Base-by-base conservation (phyloP, 2,888 invertebrate genomes). In the Cheilosia vulpina region DNA sequence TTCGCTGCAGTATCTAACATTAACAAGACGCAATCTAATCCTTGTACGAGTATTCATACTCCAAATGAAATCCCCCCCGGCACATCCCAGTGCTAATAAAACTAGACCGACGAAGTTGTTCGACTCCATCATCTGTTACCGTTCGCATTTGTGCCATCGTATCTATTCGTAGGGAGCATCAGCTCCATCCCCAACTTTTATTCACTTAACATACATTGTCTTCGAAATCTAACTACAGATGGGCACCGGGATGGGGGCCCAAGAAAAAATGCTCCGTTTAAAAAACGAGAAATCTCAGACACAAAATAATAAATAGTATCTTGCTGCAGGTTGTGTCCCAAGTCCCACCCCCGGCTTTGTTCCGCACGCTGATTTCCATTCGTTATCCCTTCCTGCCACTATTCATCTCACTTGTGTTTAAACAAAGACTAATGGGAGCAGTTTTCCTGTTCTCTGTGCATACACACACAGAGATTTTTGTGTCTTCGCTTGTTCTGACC, bases 381-480 rank as follows among this genome's bases (percentile, higher is more conserved):
- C 60, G n/a, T 76, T 55, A 71, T 60, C 65, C 71, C 76, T 66
- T 76, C 53, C 66, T 53, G 38, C 43, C 17, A 62, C 75, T 58
- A 75, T 75, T 69, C 81, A 75, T 76, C 81, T 76, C 58, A 75
- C 66, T 57, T 55, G 52, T 19, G 47, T 11, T 76, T 82, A 60
- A 76, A 76, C 76, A 76, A 82, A 82, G 81, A 71, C 76, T 76
- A 76, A 82, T 82, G 76, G 71, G 65, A 76, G 71, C 75, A 75
- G 62, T 75, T 68, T 79, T 79, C 72, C 58, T 75, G 58, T 57
- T 66, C 19, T 63, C 60, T 43, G 68, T 6, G 6, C 27, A 27
- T 7, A 5, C 4, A 6, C 27, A 27, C 24, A 27, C 27, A 27
- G 1, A 27, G 6, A 27, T 27, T 6, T 6, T 2, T 27, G 27